Evolutionary conservation across 2,797 vertebrate genomes (phyloP), one percentile per base, ranked within the genome.

Genomic region (Coendou prehensilis): DNA sequence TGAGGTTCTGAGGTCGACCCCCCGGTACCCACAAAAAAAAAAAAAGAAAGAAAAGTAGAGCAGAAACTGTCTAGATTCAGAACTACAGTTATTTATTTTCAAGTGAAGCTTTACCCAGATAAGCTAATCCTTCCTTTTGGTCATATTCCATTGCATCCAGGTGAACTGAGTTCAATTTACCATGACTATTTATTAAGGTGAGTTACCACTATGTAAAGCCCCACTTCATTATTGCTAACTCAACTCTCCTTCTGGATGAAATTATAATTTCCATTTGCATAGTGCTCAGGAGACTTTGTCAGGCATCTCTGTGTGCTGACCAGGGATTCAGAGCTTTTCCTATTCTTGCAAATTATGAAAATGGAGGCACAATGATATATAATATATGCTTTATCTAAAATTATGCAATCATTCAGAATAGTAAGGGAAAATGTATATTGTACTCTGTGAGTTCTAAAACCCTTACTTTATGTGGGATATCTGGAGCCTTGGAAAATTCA

Each of bases 41-140:
- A n/a, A n/a, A n/a, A n/a, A n/a, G n/a, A n/a, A 98, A 97, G 79
- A 97, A 80, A 96, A 96, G 82, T 67, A 97, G 83, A 98, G 93
- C 0, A 6, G 92, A 89, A 56, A 94, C 83, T 10, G 1, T 50
- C 84, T 80, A 91, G 9, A 57, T 98, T 94, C 52, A 89, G 45
- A 0, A 17, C 23, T 52, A 78, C 76, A 95, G 92, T 80, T 96
- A 94, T 91, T 95, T 97, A 63, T 71, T 97, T 96, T 96, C 82
- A 94, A 85, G 56, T 87, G 88, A 94, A 95, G 50, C 76, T 95
- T 96, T 89, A 76, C 78, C 63, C 28, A 93, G 28, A 75, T 91
- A 88, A 93, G 57, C 5, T 94, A 82, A 94, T 98, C 96, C 93
- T 94, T 52, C 26, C 37, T 86, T 92, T 94, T 82, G 81, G 47